These are phyloP conservation scores for Procavia capensis DNA, from an alignment of 2,113 vertebrate species.

Conservation along the genomic window DNA sequence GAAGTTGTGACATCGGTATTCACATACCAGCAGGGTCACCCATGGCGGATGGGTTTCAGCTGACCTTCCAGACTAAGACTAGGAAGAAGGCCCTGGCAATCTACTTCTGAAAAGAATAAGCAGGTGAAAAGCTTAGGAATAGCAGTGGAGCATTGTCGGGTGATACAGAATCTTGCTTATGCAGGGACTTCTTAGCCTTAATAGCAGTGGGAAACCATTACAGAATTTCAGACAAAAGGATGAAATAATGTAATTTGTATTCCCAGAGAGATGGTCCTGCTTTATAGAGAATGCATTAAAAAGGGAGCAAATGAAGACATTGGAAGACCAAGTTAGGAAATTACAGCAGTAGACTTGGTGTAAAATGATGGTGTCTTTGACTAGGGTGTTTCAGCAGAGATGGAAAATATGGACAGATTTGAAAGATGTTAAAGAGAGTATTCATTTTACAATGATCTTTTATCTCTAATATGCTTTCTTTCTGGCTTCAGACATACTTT, in stretches of 20 bases:
- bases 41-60: no score
- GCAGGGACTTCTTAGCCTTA: neutral
- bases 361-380: slow-evolving; percentile 12
- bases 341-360: neutral
- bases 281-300: neutral
- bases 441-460: slow-evolving; percentile 2
- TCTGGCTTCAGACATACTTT: slow-evolving; percentile 25
- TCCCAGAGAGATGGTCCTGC: neutral
- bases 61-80: no score
- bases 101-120: no score
- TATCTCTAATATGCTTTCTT: neutral
- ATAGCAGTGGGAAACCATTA: neutral
- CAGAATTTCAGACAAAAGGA: neutral
- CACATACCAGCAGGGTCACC: no score
- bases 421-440: neutral
- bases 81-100: no score
- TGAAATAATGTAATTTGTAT: neutral
- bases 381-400: neutral
- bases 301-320: neutral
- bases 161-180: no score
- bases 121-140: no score
- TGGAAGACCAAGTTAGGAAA: slow-evolving; percentile 25
- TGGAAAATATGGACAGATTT: neutral
- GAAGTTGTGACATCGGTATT: no score
- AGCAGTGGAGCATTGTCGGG: no score